phyloP scores from a whole-genome alignment of 1,140 invertebrate genomes.

The Zaprionus gabonicus region DNA sequence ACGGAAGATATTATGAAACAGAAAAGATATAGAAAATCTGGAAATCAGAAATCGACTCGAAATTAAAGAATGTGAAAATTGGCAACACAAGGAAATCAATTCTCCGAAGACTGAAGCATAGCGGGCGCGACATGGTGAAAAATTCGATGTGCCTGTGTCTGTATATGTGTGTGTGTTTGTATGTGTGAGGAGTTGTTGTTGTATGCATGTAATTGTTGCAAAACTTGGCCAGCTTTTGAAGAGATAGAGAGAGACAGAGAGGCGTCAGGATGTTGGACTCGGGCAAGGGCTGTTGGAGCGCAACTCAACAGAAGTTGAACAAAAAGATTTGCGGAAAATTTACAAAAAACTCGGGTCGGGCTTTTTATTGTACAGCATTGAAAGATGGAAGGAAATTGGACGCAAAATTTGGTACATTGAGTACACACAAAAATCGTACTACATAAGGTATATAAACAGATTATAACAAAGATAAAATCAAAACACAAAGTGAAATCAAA shows the following conservation, averaged over 20 bases:
- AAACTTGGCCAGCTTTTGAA: slow-evolving; percentile 20
- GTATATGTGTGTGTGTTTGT: slow-evolving; percentile 14
- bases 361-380: slow-evolving; percentile 49
- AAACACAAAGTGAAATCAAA: slow-evolving; percentile 67
- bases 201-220: slow-evolving; percentile 14
- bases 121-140: slow-evolving; percentile 38
- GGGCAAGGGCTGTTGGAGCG: slow-evolving; percentile 18
- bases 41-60: slow-evolving; percentile 15
- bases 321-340: slow-evolving; percentile 37
- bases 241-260: not conserved
- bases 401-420: slow-evolving; percentile 35
- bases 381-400: slow-evolving; percentile 18
- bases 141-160: slow-evolving; percentile 14
- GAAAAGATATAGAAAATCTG: slow-evolving; percentile 11
- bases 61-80: slow-evolving; percentile 24
- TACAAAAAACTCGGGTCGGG: slow-evolving; percentile 47
- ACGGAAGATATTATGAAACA: slow-evolving; percentile 15
- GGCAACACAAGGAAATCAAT: slow-evolving; percentile 31
- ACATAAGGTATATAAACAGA: not conserved
- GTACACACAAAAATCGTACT: slow-evolving; percentile 33
- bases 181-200: slow-evolving; percentile 27
- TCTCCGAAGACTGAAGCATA: slow-evolving; percentile 40
- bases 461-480: slow-evolving; percentile 41
- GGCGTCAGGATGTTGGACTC: slow-evolving; percentile 16
- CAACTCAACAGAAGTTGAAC: slow-evolving; percentile 43